phyloP scores from a whole-genome alignment of 2,797 vertebrate species.

The Acrocephalus scirpaceus region DNA sequence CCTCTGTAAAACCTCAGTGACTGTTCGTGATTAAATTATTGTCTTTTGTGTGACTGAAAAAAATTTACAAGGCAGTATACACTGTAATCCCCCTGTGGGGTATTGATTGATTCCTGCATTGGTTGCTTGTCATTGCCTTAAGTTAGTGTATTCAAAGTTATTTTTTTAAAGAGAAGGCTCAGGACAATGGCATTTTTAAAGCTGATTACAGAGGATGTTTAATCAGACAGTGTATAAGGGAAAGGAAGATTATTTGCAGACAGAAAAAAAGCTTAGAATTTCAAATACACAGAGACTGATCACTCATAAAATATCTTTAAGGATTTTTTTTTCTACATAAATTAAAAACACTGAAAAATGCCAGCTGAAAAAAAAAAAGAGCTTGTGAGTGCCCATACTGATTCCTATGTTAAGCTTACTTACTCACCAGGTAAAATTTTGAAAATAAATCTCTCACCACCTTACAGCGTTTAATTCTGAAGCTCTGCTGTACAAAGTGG shows the following conservation, averaged over 20 bases:
- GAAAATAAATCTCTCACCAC: background rate
- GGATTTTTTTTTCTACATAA: background rate
- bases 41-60: background rate
- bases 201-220: background rate
- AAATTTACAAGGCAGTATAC: background rate
- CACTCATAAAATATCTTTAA: background rate
- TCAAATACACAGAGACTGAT: background rate
- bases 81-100: background rate
- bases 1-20: fast-evolving
- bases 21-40: background rate
- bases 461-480: background rate
- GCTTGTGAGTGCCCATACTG: fast-evolving
- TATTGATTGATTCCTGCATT: background rate
- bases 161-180: background rate
- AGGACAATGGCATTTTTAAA: background rate
- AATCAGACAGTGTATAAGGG: background rate
- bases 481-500: background rate
- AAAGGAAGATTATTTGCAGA: background rate
- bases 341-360: background rate
- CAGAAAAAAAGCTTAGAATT: background rate
- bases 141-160: background rate
- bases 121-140: background rate
- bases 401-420: background rate
- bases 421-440: background rate
- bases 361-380: background rate